Evolutionary conservation across 2,888 invertebrate species (phyloP).

Genomic region (Phaedon cochleariae): DNA sequence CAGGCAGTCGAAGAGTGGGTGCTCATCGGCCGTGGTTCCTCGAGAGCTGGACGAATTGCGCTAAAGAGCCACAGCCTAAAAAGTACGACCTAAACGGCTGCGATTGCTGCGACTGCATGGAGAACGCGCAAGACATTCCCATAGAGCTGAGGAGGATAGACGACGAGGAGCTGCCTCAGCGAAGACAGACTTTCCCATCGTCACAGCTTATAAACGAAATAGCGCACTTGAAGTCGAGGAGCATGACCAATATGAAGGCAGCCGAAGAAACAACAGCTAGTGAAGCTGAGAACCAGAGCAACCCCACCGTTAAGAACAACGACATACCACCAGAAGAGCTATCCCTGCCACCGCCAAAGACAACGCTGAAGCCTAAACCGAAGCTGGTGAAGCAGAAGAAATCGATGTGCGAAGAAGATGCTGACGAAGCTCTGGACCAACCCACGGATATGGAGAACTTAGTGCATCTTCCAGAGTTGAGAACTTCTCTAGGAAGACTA

Average conservation of each 20-base stretch:
- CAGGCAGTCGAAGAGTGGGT: slow-evolving; percentile 71
- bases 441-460: slow-evolving; percentile 75
- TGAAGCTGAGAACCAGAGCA: slow-evolving; percentile 14
- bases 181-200: slow-evolving; percentile 65
- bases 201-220: slow-evolving; percentile 61
- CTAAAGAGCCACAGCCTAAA: slow-evolving; percentile 54
- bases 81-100: slow-evolving; percentile 66
- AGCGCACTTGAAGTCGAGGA: slow-evolving; percentile 77
- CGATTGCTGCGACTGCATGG: slow-evolving; percentile 67
- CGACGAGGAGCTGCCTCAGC: slow-evolving; percentile 66
- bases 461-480: slow-evolving; percentile 39
- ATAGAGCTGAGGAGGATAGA: slow-evolving; percentile 87
- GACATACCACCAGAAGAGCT: slow-evolving; percentile 22
- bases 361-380: slow-evolving; percentile 63
- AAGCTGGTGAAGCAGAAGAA: slow-evolving; percentile 87
- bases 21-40: slow-evolving; percentile 74
- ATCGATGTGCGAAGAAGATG: slow-evolving; percentile 80
- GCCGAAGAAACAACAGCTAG: slow-evolving; percentile 70
- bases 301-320: background rate
- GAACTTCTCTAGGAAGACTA: slow-evolving; percentile 13
- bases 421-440: slow-evolving; percentile 71
- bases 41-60: slow-evolving; percentile 75
- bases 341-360: background rate
- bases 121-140: slow-evolving; percentile 79
- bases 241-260: slow-evolving; percentile 83